Conservation (phyloP, 1,140 invertebrate species). For the Manduca sexta region DNA sequence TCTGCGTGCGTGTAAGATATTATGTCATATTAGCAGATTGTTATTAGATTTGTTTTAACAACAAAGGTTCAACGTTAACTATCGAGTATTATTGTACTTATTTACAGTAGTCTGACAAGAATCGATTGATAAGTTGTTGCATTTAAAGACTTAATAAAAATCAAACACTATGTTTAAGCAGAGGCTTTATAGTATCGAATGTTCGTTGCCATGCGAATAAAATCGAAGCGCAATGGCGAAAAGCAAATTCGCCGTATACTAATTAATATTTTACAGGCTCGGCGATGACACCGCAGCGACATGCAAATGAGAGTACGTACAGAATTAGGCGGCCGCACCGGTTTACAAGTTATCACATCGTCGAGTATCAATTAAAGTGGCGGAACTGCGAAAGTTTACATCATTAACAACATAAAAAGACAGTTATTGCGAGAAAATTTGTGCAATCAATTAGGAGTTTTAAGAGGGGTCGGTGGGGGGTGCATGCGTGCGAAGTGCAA, state of each 20-base stretch:
- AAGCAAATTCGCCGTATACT: constrained; percentile 41
- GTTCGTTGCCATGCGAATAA: constrained; percentile 1
- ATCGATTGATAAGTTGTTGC: too few relatives aligned
- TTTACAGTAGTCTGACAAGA: too few relatives aligned
- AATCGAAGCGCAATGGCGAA: constrained; percentile 30
- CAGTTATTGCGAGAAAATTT: constrained; percentile 72
- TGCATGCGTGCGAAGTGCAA: constrained; percentile 67
- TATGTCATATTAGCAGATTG: too few relatives aligned
- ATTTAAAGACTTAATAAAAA: too few relatives aligned
- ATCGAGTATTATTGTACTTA: too few relatives aligned
- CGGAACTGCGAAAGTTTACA: constrained; percentile 66
- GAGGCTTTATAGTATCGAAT: neutral
- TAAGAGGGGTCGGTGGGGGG: constrained; percentile 59
- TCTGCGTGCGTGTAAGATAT: too few relatives aligned
- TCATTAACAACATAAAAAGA: constrained; percentile 72
- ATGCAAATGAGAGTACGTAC: constrained; percentile 29
- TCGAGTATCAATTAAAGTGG: constrained; percentile 56
- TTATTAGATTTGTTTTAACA: too few relatives aligned
- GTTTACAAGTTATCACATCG: constrained; percentile 28
- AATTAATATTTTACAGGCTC: constrained; percentile 59
- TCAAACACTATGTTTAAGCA: too few relatives aligned
- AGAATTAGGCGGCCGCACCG: constrained; percentile 11
- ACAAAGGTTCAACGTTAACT: too few relatives aligned
- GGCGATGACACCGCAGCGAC: constrained; percentile 32
- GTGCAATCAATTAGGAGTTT: constrained; percentile 72